Evolutionary conservation across 2,797 vertebrate genomes (phyloP).

Genomic region (Picus viridis): DNA sequence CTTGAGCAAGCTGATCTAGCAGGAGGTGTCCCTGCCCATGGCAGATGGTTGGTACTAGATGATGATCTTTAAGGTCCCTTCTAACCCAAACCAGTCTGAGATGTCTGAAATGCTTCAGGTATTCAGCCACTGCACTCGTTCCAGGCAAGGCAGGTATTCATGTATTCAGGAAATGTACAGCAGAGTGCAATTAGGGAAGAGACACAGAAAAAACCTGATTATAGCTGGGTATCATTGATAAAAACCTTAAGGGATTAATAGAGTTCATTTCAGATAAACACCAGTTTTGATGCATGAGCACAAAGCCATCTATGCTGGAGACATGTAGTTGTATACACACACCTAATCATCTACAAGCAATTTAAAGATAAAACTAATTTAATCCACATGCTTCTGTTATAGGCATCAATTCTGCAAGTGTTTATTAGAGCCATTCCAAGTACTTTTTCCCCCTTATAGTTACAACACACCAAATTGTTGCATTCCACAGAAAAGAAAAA

Average conservation of each 20-base stretch:
- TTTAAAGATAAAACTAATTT: background rate
- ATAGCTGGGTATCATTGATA: background rate
- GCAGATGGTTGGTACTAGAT: no score
- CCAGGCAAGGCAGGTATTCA: background rate
- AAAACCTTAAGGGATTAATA: slow-evolving; percentile 5
- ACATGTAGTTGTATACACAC: background rate
- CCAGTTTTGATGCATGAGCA: background rate
- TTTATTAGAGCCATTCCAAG: background rate
- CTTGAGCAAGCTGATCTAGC: no score
- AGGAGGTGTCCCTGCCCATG: no score
- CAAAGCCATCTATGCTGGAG: background rate
- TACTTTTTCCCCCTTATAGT: background rate
- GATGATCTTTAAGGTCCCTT: no score
- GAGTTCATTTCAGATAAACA: background rate
- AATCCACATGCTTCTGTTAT: background rate
- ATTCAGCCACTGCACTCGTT: background rate
- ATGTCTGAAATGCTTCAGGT: background rate
- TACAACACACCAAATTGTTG: background rate
- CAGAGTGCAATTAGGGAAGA: background rate
- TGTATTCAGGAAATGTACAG: background rate
- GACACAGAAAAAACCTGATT: background rate
- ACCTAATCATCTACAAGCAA: background rate
- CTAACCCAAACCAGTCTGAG: no score
- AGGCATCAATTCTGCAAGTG: background rate
- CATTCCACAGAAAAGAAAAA: background rate